Base-by-base conservation (phyloP, 2,797 vertebrate species). In the Morus bassanus region DNA sequence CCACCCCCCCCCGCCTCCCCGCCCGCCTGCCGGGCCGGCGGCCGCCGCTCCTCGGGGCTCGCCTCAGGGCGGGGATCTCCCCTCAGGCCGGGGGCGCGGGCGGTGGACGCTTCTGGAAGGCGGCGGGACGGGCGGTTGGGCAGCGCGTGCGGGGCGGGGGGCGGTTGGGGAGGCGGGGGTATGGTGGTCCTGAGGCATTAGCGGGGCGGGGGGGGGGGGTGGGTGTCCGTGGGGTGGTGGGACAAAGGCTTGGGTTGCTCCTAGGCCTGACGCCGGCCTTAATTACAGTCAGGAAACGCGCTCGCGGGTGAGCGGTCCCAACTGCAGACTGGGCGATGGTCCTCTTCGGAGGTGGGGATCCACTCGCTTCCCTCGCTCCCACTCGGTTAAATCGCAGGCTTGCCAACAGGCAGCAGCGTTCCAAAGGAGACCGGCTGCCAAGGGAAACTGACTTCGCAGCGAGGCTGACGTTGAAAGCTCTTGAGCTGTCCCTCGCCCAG, bases 271-370 rank as follows among this genome's bases (percentile, higher is more conserved):
- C 1, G 23, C 31, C 17, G 45, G 8, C 5, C 19, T 65, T 8
- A 6, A 15, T 39, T 4, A 9, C 2, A 2, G 72, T 24, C 28
- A 4, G 53, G 60, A 41, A 43, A 27, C 7, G 13, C 6, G 6
- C 13, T 43, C 35, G 2, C 15, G 11, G 7, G 7, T 18, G 13
- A 25, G 28, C 0, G 0, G 57, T 33, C 37, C 64, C 39, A 48
- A 4, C 30, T 9, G 18, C 41, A 4, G 50, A 5, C 31, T 3
- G n/a, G 54, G n/a, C 11, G 2, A 12, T 8, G 27, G 30, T 8
- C 27, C 30, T 12, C 14, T 15, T 30, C 7, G 7, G 1, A 24
- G 17, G 10, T 18, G 17, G 30, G 8, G 19, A 75, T 35, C 6
- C 57, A 21, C 33, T 39, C 1, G 0, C 28, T 72, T 64, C 27